phyloP scores from a whole-genome alignment of 1,140 invertebrate genomes.

The Pachypsylla venusta region DNA sequence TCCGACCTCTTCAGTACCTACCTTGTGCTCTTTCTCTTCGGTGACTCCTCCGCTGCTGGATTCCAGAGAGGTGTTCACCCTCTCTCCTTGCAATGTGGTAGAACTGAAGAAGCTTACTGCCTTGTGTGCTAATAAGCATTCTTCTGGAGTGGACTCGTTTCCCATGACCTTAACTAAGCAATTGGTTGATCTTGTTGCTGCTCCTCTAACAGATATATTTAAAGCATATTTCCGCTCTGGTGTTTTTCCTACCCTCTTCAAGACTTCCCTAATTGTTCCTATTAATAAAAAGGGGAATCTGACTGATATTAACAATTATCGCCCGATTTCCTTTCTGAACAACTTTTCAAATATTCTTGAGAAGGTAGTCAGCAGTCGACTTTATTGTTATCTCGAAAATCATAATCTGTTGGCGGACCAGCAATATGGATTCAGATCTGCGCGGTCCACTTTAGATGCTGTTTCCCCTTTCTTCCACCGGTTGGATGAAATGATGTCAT shows the following conservation, averaged over 20 bases:
- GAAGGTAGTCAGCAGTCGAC: slow-evolving; percentile 11
- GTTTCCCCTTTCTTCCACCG: neutral
- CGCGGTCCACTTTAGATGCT: slow-evolving; percentile 6
- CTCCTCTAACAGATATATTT: neutral
- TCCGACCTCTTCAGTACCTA: neutral
- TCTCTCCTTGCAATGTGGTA: neutral
- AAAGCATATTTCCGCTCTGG: neutral
- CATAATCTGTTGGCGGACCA: neutral
- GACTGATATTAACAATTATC: slow-evolving; percentile 5
- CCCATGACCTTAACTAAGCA: neutral
- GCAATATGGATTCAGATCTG: slow-evolving; percentile 12
- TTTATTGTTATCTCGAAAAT: slow-evolving; percentile 2
- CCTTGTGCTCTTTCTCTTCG: neutral
- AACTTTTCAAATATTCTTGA: slow-evolving; percentile 10
- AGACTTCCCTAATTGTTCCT: neutral
- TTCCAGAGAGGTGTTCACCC: neutral
- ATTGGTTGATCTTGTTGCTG: neutral
- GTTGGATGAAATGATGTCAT: neutral
- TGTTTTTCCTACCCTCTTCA: neutral
- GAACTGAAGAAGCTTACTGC: neutral
- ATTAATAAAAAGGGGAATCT: slow-evolving; percentile 8
- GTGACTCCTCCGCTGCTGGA: neutral
- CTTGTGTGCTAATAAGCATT: neutral
- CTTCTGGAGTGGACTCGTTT: neutral
- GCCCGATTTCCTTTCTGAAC: slow-evolving; percentile 5